A percentile compares a stretch with the other conserved stretches of the same genome.
Conservation (phyloP, 2,113 vertebrate genomes). For the Eulemur macaco region DNA sequence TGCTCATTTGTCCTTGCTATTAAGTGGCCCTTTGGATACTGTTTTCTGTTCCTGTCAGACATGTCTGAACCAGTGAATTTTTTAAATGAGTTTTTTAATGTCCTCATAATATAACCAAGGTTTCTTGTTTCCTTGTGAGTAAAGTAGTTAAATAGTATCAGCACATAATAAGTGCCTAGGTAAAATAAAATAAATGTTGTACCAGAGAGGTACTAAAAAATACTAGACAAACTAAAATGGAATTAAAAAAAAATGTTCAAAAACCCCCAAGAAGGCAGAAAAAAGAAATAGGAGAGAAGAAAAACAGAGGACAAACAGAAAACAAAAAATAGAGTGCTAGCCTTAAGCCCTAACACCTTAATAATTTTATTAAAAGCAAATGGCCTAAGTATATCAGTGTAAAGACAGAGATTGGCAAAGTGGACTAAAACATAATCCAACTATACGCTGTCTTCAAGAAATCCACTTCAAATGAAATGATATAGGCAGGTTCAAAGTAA, state of each 20-base stretch:
- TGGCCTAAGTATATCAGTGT: not conserved
- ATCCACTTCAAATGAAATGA: not conserved
- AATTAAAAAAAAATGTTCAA: not conserved
- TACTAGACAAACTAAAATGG: not conserved
- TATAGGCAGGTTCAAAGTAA: not conserved
- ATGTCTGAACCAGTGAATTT: not conserved
- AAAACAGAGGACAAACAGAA: not conserved
- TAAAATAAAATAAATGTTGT: not conserved
- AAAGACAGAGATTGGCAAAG: not conserved
- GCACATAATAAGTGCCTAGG: not conserved
- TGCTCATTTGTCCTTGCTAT: not conserved
- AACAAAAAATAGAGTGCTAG: not conserved
- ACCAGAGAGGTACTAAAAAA: not conserved
- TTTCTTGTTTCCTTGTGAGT: not conserved
- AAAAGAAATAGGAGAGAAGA: not conserved
- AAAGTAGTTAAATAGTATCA: not conserved
- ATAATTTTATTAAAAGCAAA: not conserved
- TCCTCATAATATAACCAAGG: not conserved
- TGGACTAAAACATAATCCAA: not conserved
- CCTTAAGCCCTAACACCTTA: not conserved
- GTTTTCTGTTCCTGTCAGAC: conserved; percentile 4
- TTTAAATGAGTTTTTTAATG: not conserved
- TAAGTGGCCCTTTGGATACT: not conserved
- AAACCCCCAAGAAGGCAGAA: not conserved
- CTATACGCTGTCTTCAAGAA: not conserved